Evolutionary conservation across 2,888 invertebrate genomes (phyloP), one percentile per base, ranked within the genome.

Genomic region (Eupithecia insigniata): DNA sequence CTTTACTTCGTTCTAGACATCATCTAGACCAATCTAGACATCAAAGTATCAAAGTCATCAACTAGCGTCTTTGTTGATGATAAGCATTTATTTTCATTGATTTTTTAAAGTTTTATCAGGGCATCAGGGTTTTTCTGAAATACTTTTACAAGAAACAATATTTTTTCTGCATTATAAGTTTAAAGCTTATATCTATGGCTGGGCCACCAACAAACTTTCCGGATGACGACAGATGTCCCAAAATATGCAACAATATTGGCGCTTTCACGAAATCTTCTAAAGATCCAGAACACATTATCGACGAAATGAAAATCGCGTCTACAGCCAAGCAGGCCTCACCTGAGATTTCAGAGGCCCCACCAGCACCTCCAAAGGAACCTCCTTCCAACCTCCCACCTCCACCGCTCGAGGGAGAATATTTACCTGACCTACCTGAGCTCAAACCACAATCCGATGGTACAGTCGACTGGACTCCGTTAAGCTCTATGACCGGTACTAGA

Each of bases 391-490:
- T 34, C 34, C 34, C 61, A 10, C n/a, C n/a, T n/a, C 61, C 30
- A 18, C 60, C 28, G 18, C 30, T 22, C 12, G n/a, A 0, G 10
- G 32, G n/a, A 62, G 61, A 62, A 34, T n/a, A 34, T 28, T 26
- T 55, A 26, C 55, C 55, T 26, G 22, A 62, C 61, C 83, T 92
- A 0, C 88, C 90, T 0, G 83, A 85, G 46, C 79, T 93, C 26
- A 91, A 85, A 78, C 96, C 97, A 12, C 97, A 96, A 92, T 96
- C 96, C 3, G 96, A 97, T 1, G 97, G 97, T 1, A 95, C 96
- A 78, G 95, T 96, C 0, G 96, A 96, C 85, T 97, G 96, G 96
- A 96, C 96, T 43, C 96, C 97, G 0, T 90, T 96, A 71, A 95
- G 95, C 0, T 95, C 94, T 0, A 92, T 97, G 82, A 97, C 97